Conservation (phyloP, 2,888 invertebrate species). For the Phaedon cochleariae region DNA sequence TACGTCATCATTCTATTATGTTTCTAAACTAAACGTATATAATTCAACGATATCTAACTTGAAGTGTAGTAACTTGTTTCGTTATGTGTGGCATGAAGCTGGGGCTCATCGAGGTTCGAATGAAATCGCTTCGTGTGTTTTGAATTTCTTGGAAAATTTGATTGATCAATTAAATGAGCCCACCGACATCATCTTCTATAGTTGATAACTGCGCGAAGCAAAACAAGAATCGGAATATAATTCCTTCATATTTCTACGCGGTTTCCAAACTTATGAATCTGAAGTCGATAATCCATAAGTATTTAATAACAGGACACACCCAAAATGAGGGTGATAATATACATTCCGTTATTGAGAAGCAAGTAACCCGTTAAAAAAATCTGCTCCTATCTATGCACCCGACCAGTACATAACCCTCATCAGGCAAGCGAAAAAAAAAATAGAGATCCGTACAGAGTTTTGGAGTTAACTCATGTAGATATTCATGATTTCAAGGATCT, state of each 20-base stretch:
- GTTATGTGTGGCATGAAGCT: constrained; percentile 5
- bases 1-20: too few species aligned
- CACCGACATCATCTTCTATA: constrained; percentile 14
- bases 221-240: constrained; percentile 15
- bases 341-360: constrained; percentile 13
- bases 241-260: constrained; percentile 1
- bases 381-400: too few species aligned
- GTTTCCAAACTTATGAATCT: constrained; percentile 9
- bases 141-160: constrained; percentile 15
- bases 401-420: not conserved
- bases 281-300: constrained; percentile 11
- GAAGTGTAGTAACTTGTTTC: too few species aligned
- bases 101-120: constrained; percentile 12
- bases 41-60: too few species aligned
- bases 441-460: too few species aligned
- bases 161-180: constrained; percentile 1
- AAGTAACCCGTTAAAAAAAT: constrained; percentile 7
- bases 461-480: too few species aligned
- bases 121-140: constrained; percentile 16
- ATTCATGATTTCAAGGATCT: too few species aligned
- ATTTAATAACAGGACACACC: constrained; percentile 12
- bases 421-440: too few species aligned
- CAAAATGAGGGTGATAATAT: constrained; percentile 11
- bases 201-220: constrained; percentile 13
- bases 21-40: too few species aligned